Conservation (phyloP, 2,888 invertebrate species). For the Linnaemya tessellans region DNA sequence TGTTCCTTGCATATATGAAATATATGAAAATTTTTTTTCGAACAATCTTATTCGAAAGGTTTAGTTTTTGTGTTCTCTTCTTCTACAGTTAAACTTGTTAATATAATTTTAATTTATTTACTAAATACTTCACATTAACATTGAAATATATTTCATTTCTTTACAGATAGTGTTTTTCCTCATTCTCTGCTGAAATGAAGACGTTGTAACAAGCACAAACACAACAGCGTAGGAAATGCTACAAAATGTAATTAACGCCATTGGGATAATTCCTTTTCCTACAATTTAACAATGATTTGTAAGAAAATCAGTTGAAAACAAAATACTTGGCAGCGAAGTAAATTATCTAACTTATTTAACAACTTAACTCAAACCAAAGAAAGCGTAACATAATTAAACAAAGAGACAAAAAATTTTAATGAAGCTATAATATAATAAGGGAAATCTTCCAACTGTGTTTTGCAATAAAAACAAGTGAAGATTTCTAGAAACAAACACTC, state of each 20-base stretch:
- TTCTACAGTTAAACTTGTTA: slow-evolving; percentile 14
- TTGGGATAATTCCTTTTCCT: slow-evolving; percentile 3
- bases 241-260: slow-evolving; percentile 8
- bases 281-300: slow-evolving; percentile 20
- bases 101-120: slow-evolving; percentile 38
- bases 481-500: slow-evolving; percentile 4
- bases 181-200: neutral
- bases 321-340: slow-evolving; percentile 22
- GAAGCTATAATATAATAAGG: slow-evolving; percentile 4
- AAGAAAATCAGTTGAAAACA: slow-evolving; percentile 27
- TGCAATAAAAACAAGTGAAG: slow-evolving; percentile 18
- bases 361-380: slow-evolving; percentile 4
- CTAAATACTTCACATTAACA: neutral
- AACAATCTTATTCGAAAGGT: neutral
- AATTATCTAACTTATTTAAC: slow-evolving; percentile 9
- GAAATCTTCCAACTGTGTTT: slow-evolving; percentile 12
- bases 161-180: slow-evolving; percentile 31
- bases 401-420: neutral
- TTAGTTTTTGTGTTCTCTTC: neutral
- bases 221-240: neutral
- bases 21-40: no score
- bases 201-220: slow-evolving; percentile 6
- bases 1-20: no score
- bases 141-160: slow-evolving; percentile 34
- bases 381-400: neutral